phyloP scores from a whole-genome alignment of 2,113 vertebrate species.

The Podilymbus podiceps region DNA sequence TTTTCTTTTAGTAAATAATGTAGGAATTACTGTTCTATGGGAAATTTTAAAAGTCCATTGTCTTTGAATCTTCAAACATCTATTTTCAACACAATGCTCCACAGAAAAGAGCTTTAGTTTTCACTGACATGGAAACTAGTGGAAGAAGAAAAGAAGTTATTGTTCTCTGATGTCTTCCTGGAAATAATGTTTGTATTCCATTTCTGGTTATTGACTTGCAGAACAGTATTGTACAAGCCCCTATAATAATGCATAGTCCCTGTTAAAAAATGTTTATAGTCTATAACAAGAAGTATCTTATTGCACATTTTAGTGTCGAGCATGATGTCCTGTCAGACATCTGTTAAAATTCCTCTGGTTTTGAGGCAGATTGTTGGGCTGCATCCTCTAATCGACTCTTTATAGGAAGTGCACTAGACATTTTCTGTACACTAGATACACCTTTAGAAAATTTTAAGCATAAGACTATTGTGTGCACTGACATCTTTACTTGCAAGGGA shows the following conservation, averaged over 20 bases:
- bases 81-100: background rate
- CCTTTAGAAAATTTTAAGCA: background rate
- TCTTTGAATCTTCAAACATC: background rate
- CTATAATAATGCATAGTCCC: background rate
- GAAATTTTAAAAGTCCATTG: background rate
- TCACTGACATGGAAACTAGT: background rate
- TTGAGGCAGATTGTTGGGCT: background rate
- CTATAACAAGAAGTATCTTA: background rate
- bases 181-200: background rate
- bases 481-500: background rate
- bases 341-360: background rate
- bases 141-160: background rate
- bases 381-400: background rate
- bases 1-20: background rate
- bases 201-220: background rate
- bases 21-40: background rate
- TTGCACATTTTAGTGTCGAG: background rate
- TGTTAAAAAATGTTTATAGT: background rate
- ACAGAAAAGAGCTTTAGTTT: background rate
- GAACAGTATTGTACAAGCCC: background rate
- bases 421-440: background rate
- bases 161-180: background rate
- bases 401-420: background rate
- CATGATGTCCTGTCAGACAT: background rate
- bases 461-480: background rate